These are phyloP conservation scores for Halcyon malimbica DNA, from an alignment of 2,113 vertebrate genomes.

Conservation along the genomic window DNA sequence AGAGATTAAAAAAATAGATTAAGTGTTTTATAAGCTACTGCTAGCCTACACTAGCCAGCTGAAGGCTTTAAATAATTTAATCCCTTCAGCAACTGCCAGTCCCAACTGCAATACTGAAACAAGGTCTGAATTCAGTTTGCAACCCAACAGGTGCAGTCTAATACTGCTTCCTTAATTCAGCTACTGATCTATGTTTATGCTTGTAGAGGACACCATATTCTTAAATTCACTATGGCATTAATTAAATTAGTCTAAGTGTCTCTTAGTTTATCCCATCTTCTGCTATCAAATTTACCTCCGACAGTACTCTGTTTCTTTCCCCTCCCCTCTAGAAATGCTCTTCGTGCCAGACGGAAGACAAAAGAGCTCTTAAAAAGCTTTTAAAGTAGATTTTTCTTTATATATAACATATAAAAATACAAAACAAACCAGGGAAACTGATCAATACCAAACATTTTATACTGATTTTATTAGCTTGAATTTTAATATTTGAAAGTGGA, in stretches of 20 bases:
- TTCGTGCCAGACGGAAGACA: constrained; percentile 30
- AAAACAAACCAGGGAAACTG: background rate
- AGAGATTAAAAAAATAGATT: constrained; percentile 85
- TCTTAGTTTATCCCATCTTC: constrained; percentile 61
- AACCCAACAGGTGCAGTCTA: constrained; percentile 81
- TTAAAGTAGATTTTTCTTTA: constrained; percentile 15
- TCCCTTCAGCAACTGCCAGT: constrained; percentile 85
- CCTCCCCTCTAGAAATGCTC: constrained; percentile 36
- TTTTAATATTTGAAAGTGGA: background rate
- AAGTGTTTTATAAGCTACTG: constrained; percentile 81
- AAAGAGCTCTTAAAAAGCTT: constrained; percentile 14
- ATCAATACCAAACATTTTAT: background rate
- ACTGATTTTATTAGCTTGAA: background rate
- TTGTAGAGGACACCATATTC: constrained; percentile 51
- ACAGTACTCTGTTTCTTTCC: constrained; percentile 13
- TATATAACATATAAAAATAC: background rate
- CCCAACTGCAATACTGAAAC: constrained; percentile 79
- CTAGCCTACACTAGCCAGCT: constrained; percentile 83
- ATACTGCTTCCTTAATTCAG: constrained; percentile 63
- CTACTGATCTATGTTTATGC: constrained; percentile 66
- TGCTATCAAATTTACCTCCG: constrained; percentile 62
- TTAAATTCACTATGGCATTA: constrained; percentile 64
- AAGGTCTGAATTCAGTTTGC: constrained; percentile 79
- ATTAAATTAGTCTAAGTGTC: constrained; percentile 69
- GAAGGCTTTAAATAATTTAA: constrained; percentile 88